Percentiles rank a stretch among this genome's conserved stretches.
These are phyloP conservation scores for Drosophila albomicans DNA, from an alignment of 1,140 invertebrate genomes.

Conservation along the genomic window DNA sequence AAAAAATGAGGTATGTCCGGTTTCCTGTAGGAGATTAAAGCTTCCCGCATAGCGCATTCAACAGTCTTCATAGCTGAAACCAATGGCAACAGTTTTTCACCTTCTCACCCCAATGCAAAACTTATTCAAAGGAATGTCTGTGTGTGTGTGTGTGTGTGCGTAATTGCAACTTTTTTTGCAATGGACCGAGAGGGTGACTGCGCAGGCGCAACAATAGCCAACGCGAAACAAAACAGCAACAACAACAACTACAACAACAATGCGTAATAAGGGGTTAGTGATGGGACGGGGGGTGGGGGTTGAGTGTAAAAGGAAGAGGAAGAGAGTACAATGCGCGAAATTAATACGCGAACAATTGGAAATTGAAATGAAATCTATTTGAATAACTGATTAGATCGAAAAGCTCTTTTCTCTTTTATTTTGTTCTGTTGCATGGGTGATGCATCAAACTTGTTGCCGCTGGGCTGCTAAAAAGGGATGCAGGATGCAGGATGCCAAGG, in stretches of 20 bases:
- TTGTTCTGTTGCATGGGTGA: background rate
- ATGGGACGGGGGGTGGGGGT: background rate
- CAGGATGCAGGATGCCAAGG: constrained; percentile 1
- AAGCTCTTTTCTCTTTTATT: constrained; percentile 13
- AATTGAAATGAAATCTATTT: constrained; percentile 73
- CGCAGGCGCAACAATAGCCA: constrained; percentile 41
- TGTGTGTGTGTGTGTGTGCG: constrained; percentile 4
- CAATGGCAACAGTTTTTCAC: background rate
- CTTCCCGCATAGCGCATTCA: background rate
- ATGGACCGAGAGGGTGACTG: constrained; percentile 33
- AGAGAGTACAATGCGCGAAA: constrained; percentile 44
- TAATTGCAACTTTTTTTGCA: constrained; percentile 48
- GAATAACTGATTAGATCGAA: constrained; percentile 73
- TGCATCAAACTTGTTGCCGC: constrained; percentile 64
- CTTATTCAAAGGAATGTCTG: background rate
- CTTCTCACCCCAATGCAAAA: constrained; percentile 13
- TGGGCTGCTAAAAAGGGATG: background rate
- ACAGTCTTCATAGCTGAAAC: background rate
- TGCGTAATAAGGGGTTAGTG: background rate
- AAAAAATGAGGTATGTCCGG: too few relatives aligned
- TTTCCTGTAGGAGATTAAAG: too few relatives aligned
- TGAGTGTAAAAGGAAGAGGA: background rate
- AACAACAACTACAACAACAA: background rate
- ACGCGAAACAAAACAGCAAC: constrained; percentile 2
- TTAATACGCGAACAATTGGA: constrained; percentile 67